phyloP scores from a whole-genome alignment of 1,140 invertebrate species.

The Bombus superbus region DNA sequence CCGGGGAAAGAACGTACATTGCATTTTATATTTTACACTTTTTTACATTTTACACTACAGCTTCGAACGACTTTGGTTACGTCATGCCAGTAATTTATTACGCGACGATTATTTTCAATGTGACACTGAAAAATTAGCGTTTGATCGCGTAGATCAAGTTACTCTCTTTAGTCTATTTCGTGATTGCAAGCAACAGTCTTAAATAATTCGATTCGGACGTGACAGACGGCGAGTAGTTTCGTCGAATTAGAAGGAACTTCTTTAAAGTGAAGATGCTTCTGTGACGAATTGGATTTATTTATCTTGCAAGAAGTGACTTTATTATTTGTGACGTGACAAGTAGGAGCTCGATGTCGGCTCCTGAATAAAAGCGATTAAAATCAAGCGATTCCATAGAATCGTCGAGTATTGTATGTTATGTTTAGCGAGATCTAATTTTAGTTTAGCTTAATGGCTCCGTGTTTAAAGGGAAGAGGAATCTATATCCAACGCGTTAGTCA shows the following conservation, averaged over 20 bases:
- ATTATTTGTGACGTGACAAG: not conserved
- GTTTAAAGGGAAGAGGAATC: not conserved
- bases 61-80: not conserved
- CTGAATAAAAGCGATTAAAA: no score
- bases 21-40: no score
- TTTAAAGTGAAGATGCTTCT: not conserved
- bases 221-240: not conserved
- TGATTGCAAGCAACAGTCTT: not conserved
- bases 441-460: no score
- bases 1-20: no score
- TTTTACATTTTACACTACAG: no score
- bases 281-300: not conserved
- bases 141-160: constrained; percentile 2
- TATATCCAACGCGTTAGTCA: no score
- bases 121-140: not conserved
- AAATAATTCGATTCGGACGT: not conserved
- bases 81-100: not conserved
- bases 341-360: no score
- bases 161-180: not conserved
- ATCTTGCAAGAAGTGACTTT: no score
- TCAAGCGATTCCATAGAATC: not conserved
- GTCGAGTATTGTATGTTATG: not conserved
- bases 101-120: not conserved
- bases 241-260: not conserved
- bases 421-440: not conserved